A percentile compares a stretch with the other conserved stretches of the same genome.
phyloP scores from a whole-genome alignment of 2,113 vertebrate species.

The Oostethus manadensis region DNA sequence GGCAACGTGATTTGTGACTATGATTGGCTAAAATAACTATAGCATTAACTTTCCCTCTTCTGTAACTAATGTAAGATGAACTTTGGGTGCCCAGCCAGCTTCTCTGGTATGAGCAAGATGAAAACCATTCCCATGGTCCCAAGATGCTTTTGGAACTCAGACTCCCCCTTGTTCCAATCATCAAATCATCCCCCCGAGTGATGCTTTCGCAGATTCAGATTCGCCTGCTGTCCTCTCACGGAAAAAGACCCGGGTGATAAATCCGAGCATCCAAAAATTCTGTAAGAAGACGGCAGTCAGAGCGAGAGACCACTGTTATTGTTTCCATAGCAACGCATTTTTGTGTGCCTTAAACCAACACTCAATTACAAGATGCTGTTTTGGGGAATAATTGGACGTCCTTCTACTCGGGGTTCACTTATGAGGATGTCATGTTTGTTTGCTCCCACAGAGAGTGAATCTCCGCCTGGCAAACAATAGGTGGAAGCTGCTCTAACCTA shows the following conservation, averaged over 20 bases:
- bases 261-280: not conserved
- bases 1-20: too few relatives aligned
- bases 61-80: too few relatives aligned
- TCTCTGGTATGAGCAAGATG: too few relatives aligned
- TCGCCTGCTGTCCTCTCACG: not conserved
- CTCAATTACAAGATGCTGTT: constrained; percentile 2
- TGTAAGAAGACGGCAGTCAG: not conserved
- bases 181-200: not conserved
- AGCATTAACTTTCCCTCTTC: too few relatives aligned
- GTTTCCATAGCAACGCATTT: constrained; percentile 2
- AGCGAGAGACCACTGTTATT: not conserved
- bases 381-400: not conserved
- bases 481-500: constrained; percentile 62
- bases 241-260: not conserved
- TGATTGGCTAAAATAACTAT: too few relatives aligned
- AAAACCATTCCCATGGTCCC: too few relatives aligned
- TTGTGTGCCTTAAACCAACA: not conserved
- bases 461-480: constrained; percentile 56
- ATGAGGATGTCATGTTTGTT: not conserved
- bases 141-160: not conserved
- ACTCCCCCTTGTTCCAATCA: not conserved
- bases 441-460: not conserved
- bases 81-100: too few relatives aligned
- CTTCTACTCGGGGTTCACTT: not conserved
- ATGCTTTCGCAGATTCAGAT: not conserved